Base-by-base conservation (phyloP, 2,797 vertebrate genomes). In the Anas georgica region DNA sequence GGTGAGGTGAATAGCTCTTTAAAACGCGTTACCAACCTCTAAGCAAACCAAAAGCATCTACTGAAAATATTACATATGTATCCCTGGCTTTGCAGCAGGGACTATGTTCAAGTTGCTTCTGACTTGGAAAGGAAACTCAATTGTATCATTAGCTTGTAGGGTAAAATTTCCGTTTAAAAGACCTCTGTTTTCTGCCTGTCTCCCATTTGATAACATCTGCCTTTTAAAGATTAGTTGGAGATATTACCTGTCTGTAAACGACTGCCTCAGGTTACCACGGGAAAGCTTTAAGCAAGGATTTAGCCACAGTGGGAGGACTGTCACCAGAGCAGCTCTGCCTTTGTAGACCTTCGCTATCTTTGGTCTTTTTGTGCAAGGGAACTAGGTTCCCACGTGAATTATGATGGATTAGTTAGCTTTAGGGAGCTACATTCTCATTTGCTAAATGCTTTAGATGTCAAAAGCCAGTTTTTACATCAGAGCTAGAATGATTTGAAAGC, bases 361-460 rank as follows among this genome's bases (percentile, higher is more conserved):
- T 68, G 33, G 43, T 80, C 23, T 83, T 92, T 80, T 78, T 76
- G 37, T 86, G 66, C 62, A 64, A 79, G 29, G 37, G n/a, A 72
- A 70, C 1, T 8, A 67, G n/a, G 45, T 25, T 62, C 48, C 31
- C 25, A 18, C 31, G 22, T 75, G 86, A 95, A 78, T 91, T 83
- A 85, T 31, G 58, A 55, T 45, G 17, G 37, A 94, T 85, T 39
- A 84, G 75, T 83, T 81, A 80, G 54, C 73, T 91, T 73, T 41
- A 73, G 68, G 75, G 64, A 90, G 77, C 70, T 86, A 62, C 70
- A 37, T 17, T 91, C 50, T 84, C 74, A 94, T 90, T 94, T 95
- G 23, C 56, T 80, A 64, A 87, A 86, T 85, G 84, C 69, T 92
- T 93, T 88, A 81, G 59, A 87, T 87, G 76, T 90, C 91, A 83